These are phyloP conservation scores for Pedicia rivosa DNA, from an alignment of 2,888 invertebrate species.

Conservation along the genomic window DNA sequence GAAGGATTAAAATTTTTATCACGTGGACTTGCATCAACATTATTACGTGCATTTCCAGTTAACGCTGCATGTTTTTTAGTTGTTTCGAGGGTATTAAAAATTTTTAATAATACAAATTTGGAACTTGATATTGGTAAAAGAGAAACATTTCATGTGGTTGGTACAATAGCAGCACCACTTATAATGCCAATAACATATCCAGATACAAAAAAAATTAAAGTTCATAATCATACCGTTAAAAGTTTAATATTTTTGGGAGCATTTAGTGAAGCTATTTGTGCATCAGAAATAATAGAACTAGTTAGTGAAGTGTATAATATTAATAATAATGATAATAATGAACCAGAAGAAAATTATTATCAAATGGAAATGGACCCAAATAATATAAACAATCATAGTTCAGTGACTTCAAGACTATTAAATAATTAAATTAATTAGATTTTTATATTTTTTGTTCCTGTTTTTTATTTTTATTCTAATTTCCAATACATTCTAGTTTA, in stretches of 20 bases:
- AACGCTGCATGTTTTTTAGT: conserved; percentile 87
- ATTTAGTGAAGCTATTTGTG: conserved; percentile 23
- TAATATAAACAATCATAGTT: background rate
- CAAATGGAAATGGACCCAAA: too few species aligned
- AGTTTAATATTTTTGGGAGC: conserved; percentile 19
- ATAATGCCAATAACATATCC: conserved; percentile 4
- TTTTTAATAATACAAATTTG: conserved; percentile 10
- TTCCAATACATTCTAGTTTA: too few species aligned
- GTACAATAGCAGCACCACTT: conserved; percentile 6
- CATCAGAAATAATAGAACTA: conserved; percentile 20
- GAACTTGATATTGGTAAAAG: conserved; percentile 8
- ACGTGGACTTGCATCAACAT: conserved; percentile 59
- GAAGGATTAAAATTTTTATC: conserved; percentile 61
- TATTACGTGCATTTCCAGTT: conserved; percentile 78
- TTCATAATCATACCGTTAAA: conserved; percentile 11
- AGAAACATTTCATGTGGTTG: conserved; percentile 10
- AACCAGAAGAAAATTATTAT: background rate
- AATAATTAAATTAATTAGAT: too few species aligned
- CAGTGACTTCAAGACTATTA: background rate
- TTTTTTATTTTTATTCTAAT: too few species aligned
- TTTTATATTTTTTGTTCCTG: too few species aligned
- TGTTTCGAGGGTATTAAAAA: conserved; percentile 56
- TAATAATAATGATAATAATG: conserved; percentile 16
- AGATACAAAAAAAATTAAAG: conserved; percentile 3
- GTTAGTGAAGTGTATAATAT: too few species aligned